Conservation (phyloP, 2,113 vertebrate genomes). For the Pterocles burchelli region DNA sequence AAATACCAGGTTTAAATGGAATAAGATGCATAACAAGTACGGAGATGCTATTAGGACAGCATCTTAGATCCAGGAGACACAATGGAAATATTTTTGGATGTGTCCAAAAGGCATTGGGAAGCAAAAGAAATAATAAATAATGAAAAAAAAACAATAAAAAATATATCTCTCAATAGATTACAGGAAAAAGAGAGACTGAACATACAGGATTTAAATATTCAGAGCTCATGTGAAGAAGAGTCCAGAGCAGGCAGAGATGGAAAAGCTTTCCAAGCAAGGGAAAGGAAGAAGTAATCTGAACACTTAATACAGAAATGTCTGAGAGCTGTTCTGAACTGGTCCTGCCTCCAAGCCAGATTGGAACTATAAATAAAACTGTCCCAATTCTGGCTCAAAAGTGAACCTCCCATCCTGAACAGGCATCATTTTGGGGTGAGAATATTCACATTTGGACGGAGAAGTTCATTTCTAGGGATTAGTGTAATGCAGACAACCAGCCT, state of each 20-base stretch:
- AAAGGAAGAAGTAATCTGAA: background rate
- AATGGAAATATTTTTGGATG: background rate
- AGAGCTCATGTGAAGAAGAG: background rate
- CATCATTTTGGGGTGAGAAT: background rate
- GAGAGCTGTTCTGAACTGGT: background rate
- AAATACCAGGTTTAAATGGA: constrained; percentile 38
- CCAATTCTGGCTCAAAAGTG: background rate
- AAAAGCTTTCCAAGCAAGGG: background rate
- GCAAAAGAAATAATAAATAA: background rate
- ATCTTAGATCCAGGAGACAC: background rate
- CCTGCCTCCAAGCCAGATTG: background rate
- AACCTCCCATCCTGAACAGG: background rate
- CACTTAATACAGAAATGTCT: background rate
- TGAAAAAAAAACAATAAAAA: background rate
- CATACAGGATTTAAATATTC: background rate
- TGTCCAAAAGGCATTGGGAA: background rate
- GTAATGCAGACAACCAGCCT: background rate
- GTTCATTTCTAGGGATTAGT: constrained; percentile 7
- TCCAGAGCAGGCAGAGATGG: background rate
- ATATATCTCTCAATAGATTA: background rate
- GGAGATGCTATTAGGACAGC: background rate
- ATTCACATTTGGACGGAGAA: background rate
- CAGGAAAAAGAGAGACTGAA: background rate
- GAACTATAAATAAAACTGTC: background rate
- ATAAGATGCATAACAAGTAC: constrained; percentile 2